A percentile compares a stretch with the other conserved stretches of the same genome.
Conservation (phyloP, 2,797 vertebrate genomes). For the Sparus aurata region DNA sequence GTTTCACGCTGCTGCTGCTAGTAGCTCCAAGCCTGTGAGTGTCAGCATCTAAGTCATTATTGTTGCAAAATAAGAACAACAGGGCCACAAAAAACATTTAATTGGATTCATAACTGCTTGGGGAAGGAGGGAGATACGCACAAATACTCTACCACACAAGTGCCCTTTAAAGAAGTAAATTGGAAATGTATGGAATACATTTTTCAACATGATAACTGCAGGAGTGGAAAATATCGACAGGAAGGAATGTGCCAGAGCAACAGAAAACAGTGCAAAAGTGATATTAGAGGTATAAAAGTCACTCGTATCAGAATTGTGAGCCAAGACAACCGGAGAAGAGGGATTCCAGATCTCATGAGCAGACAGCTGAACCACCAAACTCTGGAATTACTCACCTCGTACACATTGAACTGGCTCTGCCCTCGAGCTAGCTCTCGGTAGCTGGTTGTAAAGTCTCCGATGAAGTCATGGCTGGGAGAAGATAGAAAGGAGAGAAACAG, state of each 20-base stretch:
- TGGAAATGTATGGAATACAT: slow-evolving; percentile 54
- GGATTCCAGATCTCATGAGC: slow-evolving; percentile 41
- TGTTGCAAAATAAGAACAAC: slow-evolving; percentile 37
- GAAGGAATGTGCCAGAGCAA: slow-evolving; percentile 22
- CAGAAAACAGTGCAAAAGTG: slow-evolving; percentile 36
- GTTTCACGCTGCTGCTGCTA: slow-evolving; percentile 54
- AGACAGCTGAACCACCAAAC: slow-evolving; percentile 25
- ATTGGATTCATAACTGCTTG: slow-evolving; percentile 27
- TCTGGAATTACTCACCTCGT: slow-evolving; percentile 87
- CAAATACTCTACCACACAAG: slow-evolving; percentile 11
- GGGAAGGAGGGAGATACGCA: neutral
- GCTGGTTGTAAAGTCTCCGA: slow-evolving; percentile 97
- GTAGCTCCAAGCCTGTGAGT: slow-evolving; percentile 52
- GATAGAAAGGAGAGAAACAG: slow-evolving; percentile 26
- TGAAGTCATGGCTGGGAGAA: slow-evolving; percentile 93
- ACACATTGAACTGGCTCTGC: slow-evolving; percentile 95
- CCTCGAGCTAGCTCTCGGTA: slow-evolving; percentile 95
- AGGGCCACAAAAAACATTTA: slow-evolving; percentile 13
- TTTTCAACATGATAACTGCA: slow-evolving; percentile 13
- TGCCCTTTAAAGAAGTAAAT: slow-evolving; percentile 30
- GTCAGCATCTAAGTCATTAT: slow-evolving; percentile 54
- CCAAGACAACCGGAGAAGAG: neutral
- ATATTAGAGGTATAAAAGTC: slow-evolving; percentile 57
- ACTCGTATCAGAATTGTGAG: slow-evolving; percentile 46
- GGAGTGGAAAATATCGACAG: neutral